Conservation (phyloP, 2,797 vertebrate species). For the Manis crassicaudata region DNA sequence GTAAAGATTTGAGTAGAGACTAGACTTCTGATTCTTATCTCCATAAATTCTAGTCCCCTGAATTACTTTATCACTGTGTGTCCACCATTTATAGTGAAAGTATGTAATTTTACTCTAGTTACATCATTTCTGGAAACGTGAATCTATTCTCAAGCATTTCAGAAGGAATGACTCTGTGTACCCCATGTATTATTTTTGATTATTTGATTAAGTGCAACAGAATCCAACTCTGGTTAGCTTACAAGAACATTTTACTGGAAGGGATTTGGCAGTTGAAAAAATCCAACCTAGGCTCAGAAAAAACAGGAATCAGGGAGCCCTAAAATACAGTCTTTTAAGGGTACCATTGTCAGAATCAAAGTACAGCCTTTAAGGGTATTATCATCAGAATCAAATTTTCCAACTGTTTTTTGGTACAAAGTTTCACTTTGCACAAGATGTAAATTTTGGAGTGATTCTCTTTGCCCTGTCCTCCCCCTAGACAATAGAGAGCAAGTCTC, state of each 20-base stretch:
- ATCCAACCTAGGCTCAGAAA: not conserved
- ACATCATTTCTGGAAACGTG: not conserved
- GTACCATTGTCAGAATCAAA: not conserved
- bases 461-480: too few relatives aligned
- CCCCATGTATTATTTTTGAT: not conserved
- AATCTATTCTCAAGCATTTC: not conserved
- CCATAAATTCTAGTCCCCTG: not conserved
- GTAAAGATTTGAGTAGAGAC: not conserved
- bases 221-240: not conserved
- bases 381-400: not conserved
- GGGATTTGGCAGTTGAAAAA: not conserved
- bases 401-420: not conserved
- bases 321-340: not conserved
- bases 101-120: not conserved
- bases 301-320: not conserved
- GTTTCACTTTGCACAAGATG: not conserved
- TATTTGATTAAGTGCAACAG: not conserved
- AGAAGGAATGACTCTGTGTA: not conserved
- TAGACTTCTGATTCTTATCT: not conserved
- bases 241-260: not conserved
- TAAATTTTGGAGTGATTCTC: not conserved
- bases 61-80: not conserved
- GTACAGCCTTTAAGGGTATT: not conserved
- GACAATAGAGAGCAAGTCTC: not conserved
- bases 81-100: not conserved